Percentiles rank a stretch among this genome's conserved stretches.
These are phyloP conservation scores for Glossophaga mutica DNA, from an alignment of 2,797 vertebrate species.

Conservation along the genomic window DNA sequence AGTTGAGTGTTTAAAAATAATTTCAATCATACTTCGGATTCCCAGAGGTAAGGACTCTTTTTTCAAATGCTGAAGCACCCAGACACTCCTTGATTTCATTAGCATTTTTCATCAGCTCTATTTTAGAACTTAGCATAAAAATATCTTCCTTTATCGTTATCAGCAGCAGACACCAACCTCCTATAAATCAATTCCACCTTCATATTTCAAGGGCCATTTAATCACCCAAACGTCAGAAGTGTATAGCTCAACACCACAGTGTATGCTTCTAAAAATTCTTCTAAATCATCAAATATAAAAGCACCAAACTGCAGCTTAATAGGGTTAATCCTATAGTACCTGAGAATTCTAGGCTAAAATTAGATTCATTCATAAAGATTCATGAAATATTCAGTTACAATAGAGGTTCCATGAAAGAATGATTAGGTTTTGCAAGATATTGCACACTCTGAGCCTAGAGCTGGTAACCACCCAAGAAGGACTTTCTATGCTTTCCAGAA, in stretches of 20 bases:
- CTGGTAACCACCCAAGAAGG: neutral
- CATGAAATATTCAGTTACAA: constrained; percentile 5
- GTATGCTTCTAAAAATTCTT: constrained; percentile 29
- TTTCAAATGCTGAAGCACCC: constrained; percentile 38
- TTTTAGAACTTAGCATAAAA: constrained; percentile 65
- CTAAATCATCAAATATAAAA: constrained; percentile 34
- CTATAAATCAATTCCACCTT: constrained; percentile 56
- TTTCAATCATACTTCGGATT: constrained; percentile 50
- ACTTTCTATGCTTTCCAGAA: neutral
- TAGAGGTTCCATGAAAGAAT: neutral
- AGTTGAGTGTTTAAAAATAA: constrained; percentile 60
- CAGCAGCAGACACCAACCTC: neutral
- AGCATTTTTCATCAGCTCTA: constrained; percentile 69
- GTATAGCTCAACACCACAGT: constrained; percentile 26
- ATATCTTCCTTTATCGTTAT: constrained; percentile 33
- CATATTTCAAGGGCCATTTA: constrained; percentile 2
- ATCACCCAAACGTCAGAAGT: constrained; percentile 32
- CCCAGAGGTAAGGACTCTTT: constrained; percentile 48
- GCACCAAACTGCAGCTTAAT: neutral
- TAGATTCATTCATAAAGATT: constrained; percentile 7
- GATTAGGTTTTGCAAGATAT: neutral
- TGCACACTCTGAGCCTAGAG: neutral
- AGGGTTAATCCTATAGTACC: neutral
- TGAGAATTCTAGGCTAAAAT: neutral
- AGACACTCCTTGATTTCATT: constrained; percentile 72